Conservation (phyloP, 2,888 invertebrate species). For the Meta bourneti region DNA sequence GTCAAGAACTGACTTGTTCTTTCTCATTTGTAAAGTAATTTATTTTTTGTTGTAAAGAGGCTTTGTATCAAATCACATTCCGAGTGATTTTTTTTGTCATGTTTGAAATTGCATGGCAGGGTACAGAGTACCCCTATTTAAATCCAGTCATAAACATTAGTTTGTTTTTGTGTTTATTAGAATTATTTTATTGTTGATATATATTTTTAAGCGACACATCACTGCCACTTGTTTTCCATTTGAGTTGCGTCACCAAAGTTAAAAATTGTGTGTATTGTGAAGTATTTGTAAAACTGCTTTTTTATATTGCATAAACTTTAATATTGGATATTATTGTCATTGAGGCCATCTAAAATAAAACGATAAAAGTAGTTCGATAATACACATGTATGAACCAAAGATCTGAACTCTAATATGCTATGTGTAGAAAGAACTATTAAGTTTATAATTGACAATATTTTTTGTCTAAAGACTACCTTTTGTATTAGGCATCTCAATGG, state of each 20-base stretch:
- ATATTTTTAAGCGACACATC: not conserved
- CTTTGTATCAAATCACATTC: conserved; percentile 39
- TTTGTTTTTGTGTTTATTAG: not conserved
- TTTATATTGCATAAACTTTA: not conserved
- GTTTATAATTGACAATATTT: not conserved
- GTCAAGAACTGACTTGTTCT: not conserved
- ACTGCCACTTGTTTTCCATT: conserved; percentile 6
- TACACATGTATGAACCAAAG: not conserved
- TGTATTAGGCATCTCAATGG: too few relatives aligned
- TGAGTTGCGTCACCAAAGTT: not conserved
- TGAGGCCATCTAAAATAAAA: too few relatives aligned
- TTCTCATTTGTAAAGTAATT: conserved; percentile 58
- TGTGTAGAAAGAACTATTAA: not conserved
- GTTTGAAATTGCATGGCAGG: not conserved
- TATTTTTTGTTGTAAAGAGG: conserved; percentile 63
- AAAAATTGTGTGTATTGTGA: not conserved
- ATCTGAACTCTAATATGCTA: not conserved
- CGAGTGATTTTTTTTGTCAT: conserved; percentile 45
- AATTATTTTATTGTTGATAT: not conserved
- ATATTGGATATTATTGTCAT: too few relatives aligned
- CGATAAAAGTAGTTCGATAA: not conserved
- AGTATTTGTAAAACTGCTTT: not conserved
- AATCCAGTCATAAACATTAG: conserved; percentile 26
- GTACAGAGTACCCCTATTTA: not conserved
- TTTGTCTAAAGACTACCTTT: too few relatives aligned